These are phyloP conservation scores for Xanthorhoe designata DNA, from an alignment of 2,888 invertebrate species.

Conservation along the genomic window DNA sequence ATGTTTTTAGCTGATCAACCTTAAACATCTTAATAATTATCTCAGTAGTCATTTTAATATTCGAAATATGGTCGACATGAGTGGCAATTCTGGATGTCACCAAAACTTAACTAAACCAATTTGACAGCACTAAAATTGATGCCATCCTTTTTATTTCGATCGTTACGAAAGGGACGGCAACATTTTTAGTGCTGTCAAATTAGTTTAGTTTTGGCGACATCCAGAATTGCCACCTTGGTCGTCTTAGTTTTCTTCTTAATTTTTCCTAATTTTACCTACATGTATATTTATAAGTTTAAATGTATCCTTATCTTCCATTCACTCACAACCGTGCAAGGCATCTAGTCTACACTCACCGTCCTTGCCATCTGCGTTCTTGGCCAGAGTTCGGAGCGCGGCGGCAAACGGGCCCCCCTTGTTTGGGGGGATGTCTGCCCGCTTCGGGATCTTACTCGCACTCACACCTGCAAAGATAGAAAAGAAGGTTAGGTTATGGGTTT, in stretches of 20 bases:
- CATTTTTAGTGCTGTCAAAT: too few relatives aligned
- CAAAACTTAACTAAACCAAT: too few relatives aligned
- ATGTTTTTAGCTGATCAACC: too few relatives aligned
- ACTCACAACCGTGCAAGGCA: slow-evolving; percentile 34
- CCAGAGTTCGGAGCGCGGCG: slow-evolving; percentile 95
- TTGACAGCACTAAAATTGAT: too few relatives aligned
- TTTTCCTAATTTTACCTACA: not conserved
- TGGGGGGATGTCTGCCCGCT: slow-evolving; percentile 76
- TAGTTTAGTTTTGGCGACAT: too few relatives aligned
- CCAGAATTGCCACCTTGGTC: too few relatives aligned
- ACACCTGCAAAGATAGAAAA: slow-evolving; percentile 70
- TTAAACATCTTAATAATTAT: too few relatives aligned
- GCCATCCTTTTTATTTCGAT: too few relatives aligned
- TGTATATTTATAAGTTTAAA: not conserved
- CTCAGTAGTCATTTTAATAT: too few relatives aligned
- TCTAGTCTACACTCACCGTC: slow-evolving; percentile 79
- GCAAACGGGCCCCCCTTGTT: slow-evolving; percentile 92
- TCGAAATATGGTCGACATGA: not conserved
- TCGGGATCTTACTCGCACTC: slow-evolving; percentile 76
- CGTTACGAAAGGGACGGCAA: too few relatives aligned
- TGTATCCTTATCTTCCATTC: slow-evolving; percentile 8
- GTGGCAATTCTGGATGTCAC: too few relatives aligned
- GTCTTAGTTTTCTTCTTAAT: not conserved
- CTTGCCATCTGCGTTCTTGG: slow-evolving; percentile 93
- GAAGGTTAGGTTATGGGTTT: slow-evolving; percentile 1